A percentile compares a stretch with the other conserved stretches of the same genome.
These are phyloP conservation scores for Lepidocyrtinus sp. DNA, from an alignment of 2,888 invertebrate genomes.

Conservation along the genomic window DNA sequence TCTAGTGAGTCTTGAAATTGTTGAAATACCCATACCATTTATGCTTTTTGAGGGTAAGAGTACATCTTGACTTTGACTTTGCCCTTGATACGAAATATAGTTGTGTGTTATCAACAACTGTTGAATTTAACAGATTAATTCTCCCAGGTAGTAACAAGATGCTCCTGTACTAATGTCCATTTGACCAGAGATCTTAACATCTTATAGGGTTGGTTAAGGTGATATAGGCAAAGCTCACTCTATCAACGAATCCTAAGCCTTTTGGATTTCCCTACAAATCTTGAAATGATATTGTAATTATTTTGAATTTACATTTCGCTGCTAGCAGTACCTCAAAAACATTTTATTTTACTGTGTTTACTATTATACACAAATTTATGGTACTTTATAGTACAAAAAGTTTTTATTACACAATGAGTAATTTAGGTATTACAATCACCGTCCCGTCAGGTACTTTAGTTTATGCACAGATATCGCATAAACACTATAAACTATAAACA, in stretches of 20 bases:
- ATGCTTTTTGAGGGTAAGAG: no score
- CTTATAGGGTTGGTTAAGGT: no score
- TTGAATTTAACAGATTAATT: slow-evolving; percentile 35
- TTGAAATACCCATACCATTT: no score
- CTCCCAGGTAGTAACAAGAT: slow-evolving; percentile 39
- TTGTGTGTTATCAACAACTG: background rate
- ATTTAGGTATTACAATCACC: background rate
- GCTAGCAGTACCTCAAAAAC: slow-evolving; percentile 2
- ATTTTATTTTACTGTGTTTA: background rate
- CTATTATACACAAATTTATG: background rate
- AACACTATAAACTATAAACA: background rate
- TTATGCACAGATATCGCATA: background rate
- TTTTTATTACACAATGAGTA: background rate
- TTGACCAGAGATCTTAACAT: no score
- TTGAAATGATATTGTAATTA: background rate
- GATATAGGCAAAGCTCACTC: no score
- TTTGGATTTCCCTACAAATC: slow-evolving; percentile 32
- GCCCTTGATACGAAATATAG: slow-evolving; percentile 37
- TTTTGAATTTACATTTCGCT: slow-evolving; percentile 10
- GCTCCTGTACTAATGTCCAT: no score
- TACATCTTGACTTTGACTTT: no score
- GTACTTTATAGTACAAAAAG: background rate
- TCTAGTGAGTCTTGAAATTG: no score
- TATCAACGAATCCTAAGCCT: no score
- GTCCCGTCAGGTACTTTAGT: slow-evolving; percentile 34